A percentile compares a stretch with the other conserved stretches of the same genome.
Conservation (phyloP, 1,140 invertebrate species). For the Artemia franciscana region DNA sequence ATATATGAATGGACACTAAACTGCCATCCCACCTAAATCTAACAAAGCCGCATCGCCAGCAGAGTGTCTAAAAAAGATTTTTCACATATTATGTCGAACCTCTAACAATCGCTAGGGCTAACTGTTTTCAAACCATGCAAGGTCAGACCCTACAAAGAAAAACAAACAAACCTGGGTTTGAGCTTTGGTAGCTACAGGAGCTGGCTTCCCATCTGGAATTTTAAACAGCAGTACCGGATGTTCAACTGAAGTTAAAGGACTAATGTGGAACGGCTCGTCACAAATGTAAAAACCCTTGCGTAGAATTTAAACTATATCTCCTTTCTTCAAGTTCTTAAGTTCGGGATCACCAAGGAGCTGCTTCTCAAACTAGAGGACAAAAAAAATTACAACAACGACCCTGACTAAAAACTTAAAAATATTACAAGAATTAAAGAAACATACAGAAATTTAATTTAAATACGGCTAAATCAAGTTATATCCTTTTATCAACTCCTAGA, state of each 20-base stretch:
- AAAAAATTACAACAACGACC: too few species aligned
- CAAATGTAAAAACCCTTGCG: constrained; percentile 83
- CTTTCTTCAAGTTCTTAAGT: constrained; percentile 53
- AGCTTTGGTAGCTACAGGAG: constrained; percentile 6
- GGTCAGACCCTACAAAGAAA: background rate
- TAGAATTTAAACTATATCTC: constrained; percentile 90
- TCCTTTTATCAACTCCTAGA: too few species aligned
- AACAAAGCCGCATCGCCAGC: background rate
- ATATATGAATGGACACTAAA: background rate
- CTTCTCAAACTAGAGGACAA: constrained; percentile 34
- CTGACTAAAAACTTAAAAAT: too few species aligned
- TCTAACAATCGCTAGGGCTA: background rate
- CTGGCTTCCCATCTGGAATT: constrained; percentile 26
- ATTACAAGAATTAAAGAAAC: too few species aligned
- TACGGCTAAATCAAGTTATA: too few species aligned
- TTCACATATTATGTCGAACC: background rate
- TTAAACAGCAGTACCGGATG: constrained; percentile 26
- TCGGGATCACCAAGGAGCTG: constrained; percentile 73
- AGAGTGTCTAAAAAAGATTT: background rate
- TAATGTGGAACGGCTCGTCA: constrained; percentile 37
- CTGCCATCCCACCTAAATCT: background rate
- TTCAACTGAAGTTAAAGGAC: constrained; percentile 17
- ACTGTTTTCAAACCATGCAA: background rate
- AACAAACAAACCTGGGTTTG: constrained; percentile 3
- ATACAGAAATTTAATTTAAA: too few species aligned